phyloP scores from a whole-genome alignment of 2,113 vertebrate species.

The Nesoenas mayeri region DNA sequence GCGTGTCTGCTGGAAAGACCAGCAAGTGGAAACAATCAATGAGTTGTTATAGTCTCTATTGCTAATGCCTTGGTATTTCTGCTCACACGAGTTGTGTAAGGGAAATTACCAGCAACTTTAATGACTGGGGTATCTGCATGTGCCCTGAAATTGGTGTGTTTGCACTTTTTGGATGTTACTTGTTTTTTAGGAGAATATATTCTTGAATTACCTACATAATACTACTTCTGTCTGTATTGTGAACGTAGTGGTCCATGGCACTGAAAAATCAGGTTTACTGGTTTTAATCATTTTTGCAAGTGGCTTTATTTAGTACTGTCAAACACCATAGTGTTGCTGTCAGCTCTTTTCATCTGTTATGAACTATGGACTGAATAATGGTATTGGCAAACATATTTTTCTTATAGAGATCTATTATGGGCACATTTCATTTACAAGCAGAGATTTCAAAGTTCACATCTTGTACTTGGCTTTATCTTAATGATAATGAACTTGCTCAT shows the following conservation, averaged over 20 bases:
- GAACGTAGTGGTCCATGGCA: not conserved
- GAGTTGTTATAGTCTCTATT: not conserved
- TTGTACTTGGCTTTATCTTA: slow-evolving; percentile 40
- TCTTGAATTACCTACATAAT: not conserved
- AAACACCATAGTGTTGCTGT: not conserved
- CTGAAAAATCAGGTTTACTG: not conserved
- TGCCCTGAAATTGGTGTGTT: not conserved
- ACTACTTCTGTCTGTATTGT: not conserved
- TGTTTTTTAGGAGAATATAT: not conserved
- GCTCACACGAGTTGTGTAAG: not conserved
- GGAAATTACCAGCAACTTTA: not conserved
- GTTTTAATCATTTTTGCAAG: not conserved
- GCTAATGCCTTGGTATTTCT: not conserved
- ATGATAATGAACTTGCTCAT: not conserved
- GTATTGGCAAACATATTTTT: not conserved
- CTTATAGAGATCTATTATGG: not conserved
- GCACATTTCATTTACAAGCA: not conserved
- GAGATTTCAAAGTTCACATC: slow-evolving; percentile 16
- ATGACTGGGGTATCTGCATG: accelerated
- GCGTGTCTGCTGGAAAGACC: not conserved
- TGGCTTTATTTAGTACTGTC: not conserved
- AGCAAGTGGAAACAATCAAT: not conserved
- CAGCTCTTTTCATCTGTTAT: not conserved
- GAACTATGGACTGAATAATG: not conserved
- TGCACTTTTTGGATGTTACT: not conserved